Base-by-base conservation (phyloP, 2,113 vertebrate species). In the Ameiurus melas region DNA sequence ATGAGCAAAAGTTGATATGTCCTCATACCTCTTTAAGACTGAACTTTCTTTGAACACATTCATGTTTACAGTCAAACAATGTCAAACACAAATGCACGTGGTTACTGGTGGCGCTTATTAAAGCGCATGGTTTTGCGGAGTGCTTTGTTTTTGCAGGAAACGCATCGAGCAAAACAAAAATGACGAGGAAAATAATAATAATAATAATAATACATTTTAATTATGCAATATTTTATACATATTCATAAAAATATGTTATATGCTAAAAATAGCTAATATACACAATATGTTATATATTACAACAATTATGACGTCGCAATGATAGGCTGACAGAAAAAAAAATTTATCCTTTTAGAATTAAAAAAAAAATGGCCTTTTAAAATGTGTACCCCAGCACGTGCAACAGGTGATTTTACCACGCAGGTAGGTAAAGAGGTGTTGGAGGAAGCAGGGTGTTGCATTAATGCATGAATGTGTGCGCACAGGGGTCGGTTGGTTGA, bases 21-120 rank as follows among this genome's bases (percentile, higher is more conserved):
- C 86, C 92, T 92, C 90, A 92, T 93, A 91, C 91, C 90, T 90
- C 93, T 93, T 93, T 93, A 93, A 93, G 92, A 93, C 89, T 81
- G 80, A 93, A 93, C 90, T 93, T 93, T 91, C 81, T 85, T 89
- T 90, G 82, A 90, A 92, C 91, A 92, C 88, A 91, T 90, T 92
- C 85, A 88, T 92, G 90, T 87, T 90, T 91, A 91, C 90, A 90
- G 87, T 90, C 83, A 91, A 90, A 92, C 87, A 89, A 92, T 89
- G 90, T 91, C 89, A 88, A 79, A 90, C 80, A 89, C 70, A 78
- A 73, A 85, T 79, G 86, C 90, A 92, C 90, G 87, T 92, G 90
- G 89, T 89, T 87, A 64, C 85, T 71, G 85, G 80, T 83, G 87
- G 85, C 83, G 84, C 85, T 88, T 36, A 51, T 64, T 82, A 60